Evolutionary conservation across 2,888 invertebrate species (phyloP).

Genomic region (Ctenicera cuprea): DNA sequence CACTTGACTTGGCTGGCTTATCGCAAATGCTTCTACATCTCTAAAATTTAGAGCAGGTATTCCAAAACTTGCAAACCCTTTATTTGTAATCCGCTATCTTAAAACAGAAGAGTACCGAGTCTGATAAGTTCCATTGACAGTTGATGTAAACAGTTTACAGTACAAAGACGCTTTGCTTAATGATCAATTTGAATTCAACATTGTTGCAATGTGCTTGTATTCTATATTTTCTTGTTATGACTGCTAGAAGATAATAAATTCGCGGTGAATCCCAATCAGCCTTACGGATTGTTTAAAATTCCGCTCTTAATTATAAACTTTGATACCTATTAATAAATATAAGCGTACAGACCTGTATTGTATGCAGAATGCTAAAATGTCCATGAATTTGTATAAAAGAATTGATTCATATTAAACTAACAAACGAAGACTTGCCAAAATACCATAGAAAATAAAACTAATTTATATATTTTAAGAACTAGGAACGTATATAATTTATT

Average conservation of each 20-base stretch:
- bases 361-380: neutral
- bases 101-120: neutral
- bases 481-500: conserved; percentile 20
- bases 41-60: neutral
- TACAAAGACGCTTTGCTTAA: conserved; percentile 29
- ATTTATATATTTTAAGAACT: conserved; percentile 12
- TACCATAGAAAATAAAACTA: conserved; percentile 15
- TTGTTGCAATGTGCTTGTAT: conserved; percentile 40
- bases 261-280: conserved; percentile 14
- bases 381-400: neutral
- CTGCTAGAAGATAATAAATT: conserved; percentile 44
- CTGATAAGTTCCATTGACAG: conserved; percentile 34
- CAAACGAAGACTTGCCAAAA: neutral
- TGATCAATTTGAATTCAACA: conserved; percentile 40
- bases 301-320: conserved; percentile 47
- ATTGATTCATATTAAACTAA: neutral
- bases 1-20: conserved; percentile 17
- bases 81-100: neutral
- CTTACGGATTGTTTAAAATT: conserved; percentile 26
- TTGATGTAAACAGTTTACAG: conserved; percentile 33
- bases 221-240: conserved; percentile 44
- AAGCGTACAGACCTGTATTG: conserved; percentile 39
- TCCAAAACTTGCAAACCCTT: neutral
- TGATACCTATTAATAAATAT: conserved; percentile 52
- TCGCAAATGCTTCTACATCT: neutral